A percentile compares a stretch with the other conserved stretches of the same genome.
These are phyloP conservation scores for Pholis gunnellus DNA, from an alignment of 2,113 vertebrate species.

Conservation along the genomic window DNA sequence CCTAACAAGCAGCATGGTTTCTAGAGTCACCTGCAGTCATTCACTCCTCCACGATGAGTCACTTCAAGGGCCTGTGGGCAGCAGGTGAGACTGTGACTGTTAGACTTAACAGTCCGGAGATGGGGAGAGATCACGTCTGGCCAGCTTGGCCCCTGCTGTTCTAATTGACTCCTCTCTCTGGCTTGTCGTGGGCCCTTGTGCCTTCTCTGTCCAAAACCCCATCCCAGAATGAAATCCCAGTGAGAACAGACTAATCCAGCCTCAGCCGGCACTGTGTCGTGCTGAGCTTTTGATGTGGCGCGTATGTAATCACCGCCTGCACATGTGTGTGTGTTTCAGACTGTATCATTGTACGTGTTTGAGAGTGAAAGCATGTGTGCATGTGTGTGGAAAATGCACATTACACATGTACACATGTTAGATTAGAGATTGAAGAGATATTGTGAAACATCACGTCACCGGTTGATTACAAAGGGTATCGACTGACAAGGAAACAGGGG, in stretches of 20 bases:
- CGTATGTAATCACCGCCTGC: slow-evolving; percentile 25
- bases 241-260: slow-evolving; percentile 35
- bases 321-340: not conserved
- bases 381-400: not conserved
- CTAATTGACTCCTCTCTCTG: slow-evolving; percentile 26
- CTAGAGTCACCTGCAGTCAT: slow-evolving; percentile 21
- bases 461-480: not conserved
- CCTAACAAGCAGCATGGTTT: not conserved
- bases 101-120: slow-evolving; percentile 38
- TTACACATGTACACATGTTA: not conserved
- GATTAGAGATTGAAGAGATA: slow-evolving; percentile 8
- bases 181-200: slow-evolving; percentile 18
- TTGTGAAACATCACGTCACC: not conserved
- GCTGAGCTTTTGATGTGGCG: slow-evolving; percentile 47
- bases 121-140: slow-evolving; percentile 22
- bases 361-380: not conserved
- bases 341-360: not conserved
- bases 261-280: not conserved
- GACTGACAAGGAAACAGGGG: not conserved
- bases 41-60: slow-evolving; percentile 31
- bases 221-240: slow-evolving; percentile 36
- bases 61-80: slow-evolving; percentile 41
- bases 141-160: slow-evolving; percentile 19
- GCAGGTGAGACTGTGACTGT: slow-evolving; percentile 59
- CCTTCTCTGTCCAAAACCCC: not conserved